Percentiles rank a stretch among this genome's conserved stretches.
These are phyloP conservation scores for Tenthredo notha DNA, from an alignment of 2,888 invertebrate genomes.

Conservation along the genomic window DNA sequence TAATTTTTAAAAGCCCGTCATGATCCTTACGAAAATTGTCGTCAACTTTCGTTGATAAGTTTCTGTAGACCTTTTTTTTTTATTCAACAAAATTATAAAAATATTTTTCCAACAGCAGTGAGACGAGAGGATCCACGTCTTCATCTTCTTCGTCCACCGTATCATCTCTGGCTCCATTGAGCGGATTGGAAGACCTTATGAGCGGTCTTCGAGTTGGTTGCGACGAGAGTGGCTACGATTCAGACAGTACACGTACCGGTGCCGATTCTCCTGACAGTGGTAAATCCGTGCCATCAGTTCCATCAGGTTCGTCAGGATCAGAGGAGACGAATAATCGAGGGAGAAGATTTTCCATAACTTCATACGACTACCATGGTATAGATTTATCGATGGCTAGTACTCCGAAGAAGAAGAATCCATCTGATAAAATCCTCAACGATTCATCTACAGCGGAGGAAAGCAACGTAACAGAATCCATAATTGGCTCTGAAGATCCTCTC, in stretches of 20 bases:
- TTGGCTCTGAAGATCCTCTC: conserved; percentile 47
- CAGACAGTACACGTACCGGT: conserved; percentile 81
- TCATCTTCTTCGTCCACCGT: conserved; percentile 55
- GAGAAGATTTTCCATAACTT: conserved; percentile 71
- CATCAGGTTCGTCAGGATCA: not conserved
- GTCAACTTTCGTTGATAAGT: too few relatives aligned
- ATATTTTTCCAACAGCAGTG: not conserved
- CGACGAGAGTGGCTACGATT: conserved; percentile 83
- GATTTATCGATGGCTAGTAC: conserved; percentile 64
- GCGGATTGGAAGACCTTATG: conserved; percentile 73
- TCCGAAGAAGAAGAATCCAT: conserved; percentile 27
- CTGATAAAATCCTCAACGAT: not conserved
- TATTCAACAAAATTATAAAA: not conserved
- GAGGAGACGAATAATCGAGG: conserved; percentile 53
- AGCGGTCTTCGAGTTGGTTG: conserved; percentile 75
- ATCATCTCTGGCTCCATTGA: conserved; percentile 11
- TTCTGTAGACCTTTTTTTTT: not conserved
- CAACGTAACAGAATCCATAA: not conserved
- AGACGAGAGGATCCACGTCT: conserved; percentile 59
- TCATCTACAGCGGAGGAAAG: not conserved
- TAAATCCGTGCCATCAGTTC: conserved; percentile 58
- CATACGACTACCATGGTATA: conserved; percentile 71
- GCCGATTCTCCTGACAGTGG: conserved; percentile 80
- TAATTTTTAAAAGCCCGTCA: not conserved
- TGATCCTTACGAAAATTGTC: not conserved